Percentiles rank a stretch among this genome's conserved stretches.
Evolutionary conservation across 2,797 vertebrate species (phyloP).

Genomic region (Sebastes melanostomus): DNA sequence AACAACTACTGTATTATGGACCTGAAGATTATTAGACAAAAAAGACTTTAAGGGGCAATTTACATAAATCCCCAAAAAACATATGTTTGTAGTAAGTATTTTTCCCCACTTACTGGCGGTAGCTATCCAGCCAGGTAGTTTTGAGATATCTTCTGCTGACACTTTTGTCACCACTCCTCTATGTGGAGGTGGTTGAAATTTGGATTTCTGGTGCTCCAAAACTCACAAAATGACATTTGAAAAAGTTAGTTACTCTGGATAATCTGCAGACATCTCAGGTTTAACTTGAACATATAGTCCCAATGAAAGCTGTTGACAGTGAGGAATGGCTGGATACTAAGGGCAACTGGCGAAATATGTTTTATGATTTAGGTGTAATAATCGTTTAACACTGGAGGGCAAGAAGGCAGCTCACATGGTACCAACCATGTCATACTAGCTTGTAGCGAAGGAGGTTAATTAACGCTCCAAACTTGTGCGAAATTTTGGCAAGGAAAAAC

Average conservation of each 20-base stretch:
- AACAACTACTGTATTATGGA: neutral
- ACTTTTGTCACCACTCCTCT: neutral
- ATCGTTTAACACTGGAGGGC: neutral
- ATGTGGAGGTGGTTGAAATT: neutral
- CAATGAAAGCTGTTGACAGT: neutral
- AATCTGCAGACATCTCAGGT: neutral
- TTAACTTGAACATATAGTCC: neutral
- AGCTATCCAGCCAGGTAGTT: neutral
- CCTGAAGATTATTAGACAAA: no score
- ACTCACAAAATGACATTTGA: constrained; percentile 3
- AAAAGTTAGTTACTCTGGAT: neutral
- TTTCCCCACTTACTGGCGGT: neutral
- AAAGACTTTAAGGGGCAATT: neutral
- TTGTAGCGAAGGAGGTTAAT: no score
- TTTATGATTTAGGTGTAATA: neutral
- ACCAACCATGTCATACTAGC: no score
- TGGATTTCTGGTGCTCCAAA: no score
- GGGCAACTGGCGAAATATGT: neutral
- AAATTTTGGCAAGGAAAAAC: no score
- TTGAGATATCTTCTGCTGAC: neutral
- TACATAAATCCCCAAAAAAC: neutral
- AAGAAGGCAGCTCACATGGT: neutral
- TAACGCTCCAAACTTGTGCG: no score
- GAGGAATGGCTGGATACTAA: neutral
- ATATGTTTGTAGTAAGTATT: neutral